Evolutionary conservation across 1,140 invertebrate species (phyloP).

Genomic region (Ostrea denselamellosa): DNA sequence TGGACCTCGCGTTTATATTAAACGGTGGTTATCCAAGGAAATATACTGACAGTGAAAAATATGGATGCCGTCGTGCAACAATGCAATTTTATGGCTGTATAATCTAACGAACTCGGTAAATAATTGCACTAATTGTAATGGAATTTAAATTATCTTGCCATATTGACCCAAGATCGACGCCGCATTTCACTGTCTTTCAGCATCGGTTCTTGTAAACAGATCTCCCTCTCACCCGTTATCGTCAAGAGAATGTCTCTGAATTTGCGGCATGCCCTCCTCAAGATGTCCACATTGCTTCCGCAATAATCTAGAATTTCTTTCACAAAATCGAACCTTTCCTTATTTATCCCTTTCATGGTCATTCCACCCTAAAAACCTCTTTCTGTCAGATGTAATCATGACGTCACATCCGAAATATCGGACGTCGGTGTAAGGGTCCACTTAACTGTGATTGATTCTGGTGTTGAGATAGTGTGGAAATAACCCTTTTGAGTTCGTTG

Average conservation of each 20-base stretch:
- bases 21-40: too few species aligned
- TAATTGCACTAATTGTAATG: too few species aligned
- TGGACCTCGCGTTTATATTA: too few species aligned
- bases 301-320: slow-evolving; percentile 47
- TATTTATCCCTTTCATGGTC: slow-evolving; percentile 24
- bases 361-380: slow-evolving; percentile 52
- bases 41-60: too few species aligned
- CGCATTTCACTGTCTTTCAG: too few species aligned
- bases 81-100: too few species aligned
- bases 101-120: too few species aligned
- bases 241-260: slow-evolving; percentile 53
- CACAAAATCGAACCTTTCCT: slow-evolving; percentile 48
- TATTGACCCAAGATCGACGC: too few species aligned
- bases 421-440: slow-evolving; percentile 33
- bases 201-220: too few species aligned
- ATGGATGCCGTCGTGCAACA: too few species aligned
- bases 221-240: not conserved
- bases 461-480: slow-evolving; percentile 53
- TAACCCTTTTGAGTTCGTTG: slow-evolving; percentile 49
- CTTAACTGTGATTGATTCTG: slow-evolving; percentile 38
- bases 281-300: slow-evolving; percentile 54
- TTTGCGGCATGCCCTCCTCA: slow-evolving; percentile 48
- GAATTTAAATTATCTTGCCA: too few species aligned
- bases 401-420: slow-evolving; percentile 49
- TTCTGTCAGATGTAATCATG: slow-evolving; percentile 41